phyloP scores from a whole-genome alignment of 2,888 invertebrate species.

The Oegoconia quadripuncta region DNA sequence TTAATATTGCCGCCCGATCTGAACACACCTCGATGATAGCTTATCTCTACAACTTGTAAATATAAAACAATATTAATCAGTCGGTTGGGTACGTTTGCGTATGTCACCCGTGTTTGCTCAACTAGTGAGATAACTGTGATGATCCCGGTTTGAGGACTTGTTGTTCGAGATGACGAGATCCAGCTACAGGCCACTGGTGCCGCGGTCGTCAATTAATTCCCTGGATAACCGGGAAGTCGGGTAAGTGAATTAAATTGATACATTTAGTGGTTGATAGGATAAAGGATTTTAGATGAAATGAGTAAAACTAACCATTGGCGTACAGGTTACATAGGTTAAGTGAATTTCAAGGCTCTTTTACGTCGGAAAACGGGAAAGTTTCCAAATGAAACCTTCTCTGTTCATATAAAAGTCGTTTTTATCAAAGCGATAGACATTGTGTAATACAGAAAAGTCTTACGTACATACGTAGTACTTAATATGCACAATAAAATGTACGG shows the following conservation, averaged over 20 bases:
- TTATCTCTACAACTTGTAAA: constrained; percentile 32
- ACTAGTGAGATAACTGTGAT: constrained; percentile 24
- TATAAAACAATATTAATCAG: constrained; percentile 53
- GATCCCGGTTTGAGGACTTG: constrained; percentile 1
- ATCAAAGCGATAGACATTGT: too few species aligned
- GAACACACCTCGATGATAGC: constrained; percentile 41
- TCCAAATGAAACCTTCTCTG: too few species aligned
- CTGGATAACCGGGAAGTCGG: constrained; percentile 58
- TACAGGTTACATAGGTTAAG: too few species aligned
- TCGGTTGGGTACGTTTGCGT: constrained; percentile 38
- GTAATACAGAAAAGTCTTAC: too few species aligned
- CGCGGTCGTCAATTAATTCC: constrained; percentile 61
- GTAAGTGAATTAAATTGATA: constrained; percentile 38
- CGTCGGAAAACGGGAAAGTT: too few species aligned
- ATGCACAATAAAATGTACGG: too few species aligned
- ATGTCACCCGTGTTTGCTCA: constrained; percentile 47
- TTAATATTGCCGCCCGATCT: background rate
- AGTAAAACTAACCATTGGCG: too few species aligned
- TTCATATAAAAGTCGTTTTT: too few species aligned
- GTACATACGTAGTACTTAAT: too few species aligned
- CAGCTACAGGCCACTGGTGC: constrained; percentile 66
- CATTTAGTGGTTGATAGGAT: too few species aligned
- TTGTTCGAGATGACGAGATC: constrained; percentile 63
- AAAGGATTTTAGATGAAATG: too few species aligned
- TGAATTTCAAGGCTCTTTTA: too few species aligned